Evolutionary conservation across 64 coral and sea anemone species (phyloP).

Genomic region (Porites lutea): DNA sequence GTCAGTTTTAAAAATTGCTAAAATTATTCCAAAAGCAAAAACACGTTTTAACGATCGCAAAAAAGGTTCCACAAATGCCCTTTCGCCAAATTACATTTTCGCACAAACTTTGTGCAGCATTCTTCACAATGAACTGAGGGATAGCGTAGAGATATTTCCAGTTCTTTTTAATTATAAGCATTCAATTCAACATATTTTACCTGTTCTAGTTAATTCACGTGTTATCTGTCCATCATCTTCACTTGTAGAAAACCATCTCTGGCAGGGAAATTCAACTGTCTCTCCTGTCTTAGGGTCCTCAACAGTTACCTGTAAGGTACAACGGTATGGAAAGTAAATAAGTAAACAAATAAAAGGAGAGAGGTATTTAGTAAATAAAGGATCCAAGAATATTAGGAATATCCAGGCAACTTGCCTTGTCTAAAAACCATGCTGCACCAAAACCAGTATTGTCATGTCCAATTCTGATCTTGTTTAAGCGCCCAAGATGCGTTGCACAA

Average conservation of each 20-base stretch:
- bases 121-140: too few species aligned
- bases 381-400: too few species aligned
- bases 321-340: too few species aligned
- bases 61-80: too few species aligned
- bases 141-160: too few species aligned
- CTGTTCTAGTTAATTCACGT: slow-evolving; percentile 75
- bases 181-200: slow-evolving; percentile 33
- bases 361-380: too few species aligned
- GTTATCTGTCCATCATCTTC: slow-evolving; percentile 95
- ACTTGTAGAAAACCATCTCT: slow-evolving; percentile 90
- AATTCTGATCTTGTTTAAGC: slow-evolving; percentile 55
- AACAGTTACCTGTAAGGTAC: slow-evolving; percentile 70
- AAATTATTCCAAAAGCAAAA: too few species aligned
- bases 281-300: slow-evolving; percentile 66
- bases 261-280: slow-evolving; percentile 81
- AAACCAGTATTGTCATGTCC: slow-evolving; percentile 90
- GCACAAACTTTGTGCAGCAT: too few species aligned
- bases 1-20: too few species aligned
- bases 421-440: slow-evolving; percentile 88
- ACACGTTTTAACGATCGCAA: too few species aligned
- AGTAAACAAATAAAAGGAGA: not conserved
- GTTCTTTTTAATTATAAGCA: not conserved
- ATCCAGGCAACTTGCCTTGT: slow-evolving; percentile 38
- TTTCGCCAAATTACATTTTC: too few species aligned
- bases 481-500: slow-evolving; percentile 72